A percentile compares a stretch with the other conserved stretches of the same genome.
These are phyloP conservation scores for Macquaria ambigua DNA, from an alignment of 2,113 vertebrate genomes.

Conservation along the genomic window DNA sequence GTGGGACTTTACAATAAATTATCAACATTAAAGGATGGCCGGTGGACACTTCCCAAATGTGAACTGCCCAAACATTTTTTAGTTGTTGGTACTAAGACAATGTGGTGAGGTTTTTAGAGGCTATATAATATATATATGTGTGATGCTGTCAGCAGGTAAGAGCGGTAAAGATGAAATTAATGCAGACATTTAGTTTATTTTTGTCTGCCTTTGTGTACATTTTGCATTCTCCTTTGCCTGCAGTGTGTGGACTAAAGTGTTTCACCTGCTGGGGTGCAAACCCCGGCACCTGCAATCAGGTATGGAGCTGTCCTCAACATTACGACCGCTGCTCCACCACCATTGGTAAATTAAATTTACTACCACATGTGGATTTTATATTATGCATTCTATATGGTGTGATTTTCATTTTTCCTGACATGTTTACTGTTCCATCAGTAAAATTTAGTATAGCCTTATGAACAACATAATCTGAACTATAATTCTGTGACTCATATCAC, in stretches of 20 bases:
- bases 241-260: slow-evolving; percentile 38
- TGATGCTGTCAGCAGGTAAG: slow-evolving; percentile 49
- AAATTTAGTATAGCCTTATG: background rate
- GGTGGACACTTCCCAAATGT: slow-evolving; percentile 9
- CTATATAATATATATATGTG: slow-evolving; percentile 36
- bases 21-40: background rate
- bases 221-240: background rate
- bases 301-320: background rate
- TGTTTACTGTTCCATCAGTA: background rate
- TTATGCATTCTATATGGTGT: background rate
- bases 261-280: slow-evolving; percentile 53
- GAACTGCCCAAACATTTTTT: background rate
- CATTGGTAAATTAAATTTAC: slow-evolving; percentile 23
- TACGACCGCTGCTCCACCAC: slow-evolving; percentile 48
- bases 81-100: background rate
- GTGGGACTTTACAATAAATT: background rate
- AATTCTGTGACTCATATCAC: background rate
- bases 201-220: background rate
- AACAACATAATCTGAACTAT: background rate
- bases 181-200: background rate
- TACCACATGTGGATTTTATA: background rate
- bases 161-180: background rate
- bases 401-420: background rate
- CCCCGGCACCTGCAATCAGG: slow-evolving; percentile 11
- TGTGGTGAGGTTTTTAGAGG: background rate